Percentiles rank a stretch among this genome's conserved stretches.
Evolutionary conservation across 2,113 vertebrate species (phyloP).

Genomic region (Apteryx mantelli): DNA sequence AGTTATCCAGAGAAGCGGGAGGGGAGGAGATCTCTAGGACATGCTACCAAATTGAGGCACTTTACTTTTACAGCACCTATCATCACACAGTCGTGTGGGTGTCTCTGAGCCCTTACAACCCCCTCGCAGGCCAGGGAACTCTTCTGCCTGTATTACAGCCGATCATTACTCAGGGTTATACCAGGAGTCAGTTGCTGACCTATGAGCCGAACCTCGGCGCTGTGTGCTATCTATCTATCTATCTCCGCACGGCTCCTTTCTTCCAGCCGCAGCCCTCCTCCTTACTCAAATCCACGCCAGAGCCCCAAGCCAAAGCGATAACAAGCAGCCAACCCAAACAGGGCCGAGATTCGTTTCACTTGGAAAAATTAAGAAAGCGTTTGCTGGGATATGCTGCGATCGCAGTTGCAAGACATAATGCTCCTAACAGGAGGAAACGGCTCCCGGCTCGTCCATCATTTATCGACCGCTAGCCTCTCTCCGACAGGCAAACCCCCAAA

Average conservation of each 20-base stretch:
- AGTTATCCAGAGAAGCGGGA: not conserved
- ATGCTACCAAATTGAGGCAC: not conserved
- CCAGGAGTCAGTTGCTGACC: not conserved
- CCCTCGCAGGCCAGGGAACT: not conserved
- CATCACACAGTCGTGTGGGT: not conserved
- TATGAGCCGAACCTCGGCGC: not conserved
- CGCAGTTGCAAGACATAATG: not conserved
- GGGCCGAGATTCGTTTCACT: not conserved
- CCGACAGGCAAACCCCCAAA: not conserved
- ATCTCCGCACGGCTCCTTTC: not conserved
- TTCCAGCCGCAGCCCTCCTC: not conserved
- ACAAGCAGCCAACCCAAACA: not conserved
- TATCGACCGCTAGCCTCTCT: not conserved
- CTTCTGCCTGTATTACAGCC: not conserved
- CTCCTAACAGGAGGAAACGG: not conserved
- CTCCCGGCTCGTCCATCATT: not conserved
- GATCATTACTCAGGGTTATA: not conserved
- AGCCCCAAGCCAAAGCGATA: not conserved
- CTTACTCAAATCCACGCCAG: not conserved
- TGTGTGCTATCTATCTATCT: not conserved
- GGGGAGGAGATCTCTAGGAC: not conserved
- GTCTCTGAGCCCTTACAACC: not conserved
- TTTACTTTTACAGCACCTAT: not conserved
- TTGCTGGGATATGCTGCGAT: not conserved
- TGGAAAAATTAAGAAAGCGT: not conserved